A percentile compares a stretch with the other conserved stretches of the same genome.
Conservation (phyloP, 2,797 vertebrate species). For the Sylvilagus floridanus region DNA sequence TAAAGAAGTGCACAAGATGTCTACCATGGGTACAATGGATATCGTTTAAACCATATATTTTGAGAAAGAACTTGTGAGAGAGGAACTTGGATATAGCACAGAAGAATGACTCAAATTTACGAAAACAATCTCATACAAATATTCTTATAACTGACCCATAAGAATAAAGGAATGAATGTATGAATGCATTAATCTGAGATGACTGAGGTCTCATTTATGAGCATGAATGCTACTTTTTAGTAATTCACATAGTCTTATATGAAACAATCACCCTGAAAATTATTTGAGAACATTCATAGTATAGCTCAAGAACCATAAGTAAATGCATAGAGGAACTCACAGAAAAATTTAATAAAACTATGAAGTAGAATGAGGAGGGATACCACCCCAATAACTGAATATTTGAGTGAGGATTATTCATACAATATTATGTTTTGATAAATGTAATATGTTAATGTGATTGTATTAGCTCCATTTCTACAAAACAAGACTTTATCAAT, state of each 20-base stretch:
- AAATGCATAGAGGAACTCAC: background rate
- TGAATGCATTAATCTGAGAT: background rate
- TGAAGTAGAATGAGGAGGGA: background rate
- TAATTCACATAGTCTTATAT: background rate
- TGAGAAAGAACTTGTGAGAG: background rate
- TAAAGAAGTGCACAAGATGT: background rate
- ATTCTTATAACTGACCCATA: background rate
- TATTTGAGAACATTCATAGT: background rate
- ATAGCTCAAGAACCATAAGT: background rate
- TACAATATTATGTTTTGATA: background rate
- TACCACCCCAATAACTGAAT: background rate
- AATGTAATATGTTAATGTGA: background rate
- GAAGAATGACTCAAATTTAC: background rate
- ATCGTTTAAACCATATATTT: background rate
- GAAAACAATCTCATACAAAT: background rate
- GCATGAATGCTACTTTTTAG: background rate
- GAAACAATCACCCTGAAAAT: conserved; percentile 2
- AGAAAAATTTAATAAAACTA: background rate
- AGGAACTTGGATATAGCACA: background rate
- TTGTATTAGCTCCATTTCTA: background rate
- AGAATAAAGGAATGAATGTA: background rate
- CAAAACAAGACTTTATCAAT: background rate
- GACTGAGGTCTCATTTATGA: background rate
- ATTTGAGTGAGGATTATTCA: background rate
- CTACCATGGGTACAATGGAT: background rate